These are phyloP conservation scores for Oryctolagus cuniculus DNA, from an alignment of 2,113 vertebrate species.

Conservation along the genomic window DNA sequence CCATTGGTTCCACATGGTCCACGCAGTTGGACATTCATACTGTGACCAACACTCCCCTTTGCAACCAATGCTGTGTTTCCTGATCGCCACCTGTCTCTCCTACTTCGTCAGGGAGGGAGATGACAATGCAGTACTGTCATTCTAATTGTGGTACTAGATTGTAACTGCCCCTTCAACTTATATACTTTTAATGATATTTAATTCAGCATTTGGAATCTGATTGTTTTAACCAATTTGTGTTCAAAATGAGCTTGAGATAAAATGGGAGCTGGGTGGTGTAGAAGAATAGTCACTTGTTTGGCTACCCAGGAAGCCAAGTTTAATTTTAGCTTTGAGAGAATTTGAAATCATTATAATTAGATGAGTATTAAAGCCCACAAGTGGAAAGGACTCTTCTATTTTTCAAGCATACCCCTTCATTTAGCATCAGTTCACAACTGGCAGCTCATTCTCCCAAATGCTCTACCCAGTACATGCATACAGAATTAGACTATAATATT, in stretches of 20 bases:
- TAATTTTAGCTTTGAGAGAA: constrained; percentile 81
- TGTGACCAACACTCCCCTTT: not conserved
- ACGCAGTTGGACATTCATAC: not conserved
- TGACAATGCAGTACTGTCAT: not conserved
- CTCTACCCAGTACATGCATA: constrained; percentile 68
- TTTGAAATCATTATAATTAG: constrained; percentile 85
- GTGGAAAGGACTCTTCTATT: constrained; percentile 67
- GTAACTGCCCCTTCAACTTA: constrained; percentile 62
- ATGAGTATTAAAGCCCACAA: constrained; percentile 77
- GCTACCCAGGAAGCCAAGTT: constrained; percentile 80
- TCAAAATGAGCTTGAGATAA: constrained; percentile 73
- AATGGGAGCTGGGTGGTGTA: constrained; percentile 47
- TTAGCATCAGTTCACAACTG: constrained; percentile 79
- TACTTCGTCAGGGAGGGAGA: not conserved
- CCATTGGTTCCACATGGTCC: not conserved
- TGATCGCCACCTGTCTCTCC: constrained; percentile 13
- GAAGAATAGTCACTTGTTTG: constrained; percentile 77
- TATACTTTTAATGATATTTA: constrained; percentile 69
- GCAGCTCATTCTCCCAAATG: constrained; percentile 73
- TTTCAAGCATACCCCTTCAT: constrained; percentile 76
- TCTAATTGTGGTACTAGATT: constrained; percentile 61
- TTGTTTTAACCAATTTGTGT: constrained; percentile 75
- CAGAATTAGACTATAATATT: constrained; percentile 69
- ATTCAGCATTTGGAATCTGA: constrained; percentile 68
- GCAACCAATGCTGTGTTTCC: not conserved